Percentiles rank a stretch among this genome's conserved stretches.
Evolutionary conservation across 2,113 vertebrate genomes (phyloP).

Genomic region (Ailuropoda melanoleuca): DNA sequence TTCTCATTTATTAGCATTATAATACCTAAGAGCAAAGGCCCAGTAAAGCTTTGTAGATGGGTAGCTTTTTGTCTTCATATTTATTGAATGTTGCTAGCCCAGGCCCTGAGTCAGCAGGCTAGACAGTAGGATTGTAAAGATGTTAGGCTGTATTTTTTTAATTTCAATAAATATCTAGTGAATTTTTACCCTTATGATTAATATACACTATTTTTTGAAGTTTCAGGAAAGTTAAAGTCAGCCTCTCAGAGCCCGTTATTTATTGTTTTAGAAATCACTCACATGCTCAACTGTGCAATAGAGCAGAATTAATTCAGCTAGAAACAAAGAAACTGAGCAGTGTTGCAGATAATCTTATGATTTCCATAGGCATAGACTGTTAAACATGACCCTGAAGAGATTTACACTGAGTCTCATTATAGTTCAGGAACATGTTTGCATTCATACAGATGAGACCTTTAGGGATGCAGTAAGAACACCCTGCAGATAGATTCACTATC

Average conservation of each 20-base stretch:
- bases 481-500: slow-evolving; percentile 53
- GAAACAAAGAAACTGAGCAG: slow-evolving; percentile 48
- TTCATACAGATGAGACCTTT: slow-evolving; percentile 60
- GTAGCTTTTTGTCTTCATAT: not conserved
- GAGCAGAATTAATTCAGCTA: slow-evolving; percentile 70
- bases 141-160: not conserved
- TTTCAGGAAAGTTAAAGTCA: slow-evolving; percentile 56
- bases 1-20: not conserved
- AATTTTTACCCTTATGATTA: slow-evolving; percentile 46
- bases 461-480: slow-evolving; percentile 25
- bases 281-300: slow-evolving; percentile 44
- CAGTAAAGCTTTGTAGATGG: not conserved
- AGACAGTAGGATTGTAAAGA: slow-evolving; percentile 23
- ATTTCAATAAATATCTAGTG: slow-evolving; percentile 25
- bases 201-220: slow-evolving; percentile 35
- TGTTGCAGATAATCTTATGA: slow-evolving; percentile 62
- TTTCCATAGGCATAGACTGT: slow-evolving; percentile 73
- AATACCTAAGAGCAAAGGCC: not conserved
- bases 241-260: slow-evolving; percentile 38
- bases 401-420: slow-evolving; percentile 67
- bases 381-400: slow-evolving; percentile 66
- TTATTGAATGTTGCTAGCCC: not conserved
- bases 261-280: slow-evolving; percentile 66
- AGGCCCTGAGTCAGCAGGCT: not conserved
- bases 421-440: slow-evolving; percentile 35